Evolutionary conservation across 1,140 invertebrate species (phyloP), one percentile per base, ranked within the genome.

Genomic region (Oppia nitens): DNA sequence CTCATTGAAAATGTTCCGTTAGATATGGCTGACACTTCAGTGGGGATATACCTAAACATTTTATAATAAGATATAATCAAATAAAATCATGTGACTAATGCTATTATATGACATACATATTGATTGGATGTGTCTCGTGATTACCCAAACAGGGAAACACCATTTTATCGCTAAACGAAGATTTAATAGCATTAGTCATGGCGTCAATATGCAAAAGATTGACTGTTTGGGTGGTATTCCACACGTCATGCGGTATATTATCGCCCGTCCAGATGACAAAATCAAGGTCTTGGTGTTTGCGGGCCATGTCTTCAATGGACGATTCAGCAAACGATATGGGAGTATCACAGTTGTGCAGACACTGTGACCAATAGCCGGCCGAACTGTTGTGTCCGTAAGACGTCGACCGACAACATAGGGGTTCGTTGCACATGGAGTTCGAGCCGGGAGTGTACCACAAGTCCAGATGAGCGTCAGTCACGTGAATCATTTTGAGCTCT

Each of bases 111-210:
- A 73, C 77, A 78, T 74, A 87, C 83, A 81, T 78, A 72, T 93
- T 90, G 3, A 85, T 74, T 2, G 89, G 89, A 71, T 85, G 79
- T 47, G 85, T 77, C 72, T 95, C 90, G 65, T 95, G 90, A 69
- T 95, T 95, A 48, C 88, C 89, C 48, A 94, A 70, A 51, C 81
- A 76, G 2, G 83, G 79, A 68, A 80, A 82, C 1, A 93, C 74
- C 0, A 77, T 73, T 25, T 77, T 79, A 50, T 81, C 73, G 0
- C 77, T 74, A 47, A 57, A 61, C 88, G 57, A 78, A 71, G 51
- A 45, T 20, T 23, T 32, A 4, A 57, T 49, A 4, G 48, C n/a
- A 21, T 24, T 27, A 12, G 56, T n/a, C 1, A 57, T 47, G n/a
- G 17, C 48, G 17, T 51, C 2, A 57, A 49, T 49, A 24, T 57